Base-by-base conservation (phyloP, 1,140 invertebrate genomes). In the Drosophila santomea region DNA sequence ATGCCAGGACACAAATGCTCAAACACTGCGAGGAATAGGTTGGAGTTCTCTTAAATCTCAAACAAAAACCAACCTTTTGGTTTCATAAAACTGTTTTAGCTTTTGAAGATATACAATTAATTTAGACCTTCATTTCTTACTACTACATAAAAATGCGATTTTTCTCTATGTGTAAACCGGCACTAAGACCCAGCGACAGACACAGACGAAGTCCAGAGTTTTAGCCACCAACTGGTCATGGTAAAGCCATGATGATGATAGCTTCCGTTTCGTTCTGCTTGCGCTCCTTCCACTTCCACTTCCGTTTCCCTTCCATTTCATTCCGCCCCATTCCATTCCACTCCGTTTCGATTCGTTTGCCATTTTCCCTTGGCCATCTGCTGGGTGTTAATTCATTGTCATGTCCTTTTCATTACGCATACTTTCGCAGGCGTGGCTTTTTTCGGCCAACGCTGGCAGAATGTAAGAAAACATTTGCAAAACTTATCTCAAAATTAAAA, bases 301-400 rank as follows among this genome's bases (percentile, higher is more conserved):
- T 71, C 64, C 64, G 64, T 69, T 71, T 47, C 62, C 63, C 63
- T 62, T 10, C 25, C 59, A 54, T 23, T 43, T 12, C 43, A 41
- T 44, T 45, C 12, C 36, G 20, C 47, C 47, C 59, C 61, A 48
- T 64, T 44, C 15, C 59, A 54, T 43, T 43, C 15, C 43, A 38
- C 36, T 50, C 11, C 28, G 23, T 48, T 50, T 58, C 43, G 54
- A 47, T 51, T 60, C 55, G 44, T 35, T 54, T 44, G 50, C 54
- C 74, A 77, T 43, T 48, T 57, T 57, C 44, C 25, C 61, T 63
- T n/a, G 39, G 57, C 68, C 77, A 69, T 64, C 48, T 74, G 75
- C 64, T 72, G 75, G 62, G 76, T 77, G 81, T 84, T 84, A 84
- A 84, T 85, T 85, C 81, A 85, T 80, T 85, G 73, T 72, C 78